These are phyloP conservation scores for Pantherophis alleghaniensis DNA, from an alignment of 2,797 vertebrate species.

Conservation along the genomic window DNA sequence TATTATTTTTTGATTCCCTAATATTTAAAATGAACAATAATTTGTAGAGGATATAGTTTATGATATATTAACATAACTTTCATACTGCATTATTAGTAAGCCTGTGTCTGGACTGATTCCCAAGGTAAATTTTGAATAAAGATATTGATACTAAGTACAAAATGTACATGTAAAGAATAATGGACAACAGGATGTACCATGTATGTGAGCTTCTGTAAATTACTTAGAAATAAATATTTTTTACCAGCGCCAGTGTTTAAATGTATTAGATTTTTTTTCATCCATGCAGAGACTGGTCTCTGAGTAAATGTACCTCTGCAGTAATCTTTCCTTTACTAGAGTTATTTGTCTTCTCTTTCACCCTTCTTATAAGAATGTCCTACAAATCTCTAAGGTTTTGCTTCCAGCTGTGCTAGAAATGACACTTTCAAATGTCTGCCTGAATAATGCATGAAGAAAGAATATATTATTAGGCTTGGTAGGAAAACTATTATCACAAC, in stretches of 20 bases:
- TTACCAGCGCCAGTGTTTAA: background rate
- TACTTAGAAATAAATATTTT: background rate
- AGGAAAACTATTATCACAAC: background rate
- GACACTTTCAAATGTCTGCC: background rate
- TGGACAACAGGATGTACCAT: background rate
- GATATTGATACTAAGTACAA: background rate
- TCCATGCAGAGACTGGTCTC: background rate
- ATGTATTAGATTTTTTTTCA: background rate
- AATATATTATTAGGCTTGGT: background rate
- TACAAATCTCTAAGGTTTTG: background rate
- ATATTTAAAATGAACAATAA: background rate
- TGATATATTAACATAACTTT: conserved; percentile 8
- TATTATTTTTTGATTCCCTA: background rate
- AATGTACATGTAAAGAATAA: background rate
- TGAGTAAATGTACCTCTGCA: background rate
- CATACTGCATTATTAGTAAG: background rate
- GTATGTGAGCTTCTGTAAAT: background rate
- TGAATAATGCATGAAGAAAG: background rate
- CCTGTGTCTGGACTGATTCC: background rate
- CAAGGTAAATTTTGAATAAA: background rate
- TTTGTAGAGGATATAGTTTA: conserved; percentile 13
- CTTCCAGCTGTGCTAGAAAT: background rate
- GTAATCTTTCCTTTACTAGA: background rate
- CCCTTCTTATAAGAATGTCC: background rate
- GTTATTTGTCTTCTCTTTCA: background rate